Evolutionary conservation across 1,140 invertebrate species (phyloP).

Genomic region (Drosophila obscura): DNA sequence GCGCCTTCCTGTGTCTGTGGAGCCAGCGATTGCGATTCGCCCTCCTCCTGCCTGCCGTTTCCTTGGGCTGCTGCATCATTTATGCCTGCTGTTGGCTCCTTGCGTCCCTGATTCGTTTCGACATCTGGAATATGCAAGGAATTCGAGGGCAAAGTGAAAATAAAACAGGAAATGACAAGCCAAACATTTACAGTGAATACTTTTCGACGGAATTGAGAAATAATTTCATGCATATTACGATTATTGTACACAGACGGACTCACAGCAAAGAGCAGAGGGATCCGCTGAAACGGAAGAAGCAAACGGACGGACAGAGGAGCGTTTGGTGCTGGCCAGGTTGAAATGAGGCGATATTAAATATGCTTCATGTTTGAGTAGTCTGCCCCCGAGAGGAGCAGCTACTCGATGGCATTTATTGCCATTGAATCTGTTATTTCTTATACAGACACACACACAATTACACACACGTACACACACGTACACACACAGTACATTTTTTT

Average conservation of each 20-base stretch:
- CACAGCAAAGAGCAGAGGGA: neutral
- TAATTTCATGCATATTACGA: constrained; percentile 70
- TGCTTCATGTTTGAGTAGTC: constrained; percentile 22
- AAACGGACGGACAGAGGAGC: constrained; percentile 8
- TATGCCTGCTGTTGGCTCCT: constrained; percentile 56
- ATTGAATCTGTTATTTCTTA: constrained; percentile 39
- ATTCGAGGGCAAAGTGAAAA: constrained; percentile 76
- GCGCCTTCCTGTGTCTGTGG: neutral
- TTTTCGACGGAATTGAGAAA: constrained; percentile 73
- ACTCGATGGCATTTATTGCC: constrained; percentile 71
- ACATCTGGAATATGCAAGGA: constrained; percentile 78
- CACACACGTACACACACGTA: neutral
- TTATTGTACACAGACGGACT: constrained; percentile 57
- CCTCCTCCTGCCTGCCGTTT: constrained; percentile 7
- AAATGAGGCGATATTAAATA: constrained; percentile 12
- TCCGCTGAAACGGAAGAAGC: neutral
- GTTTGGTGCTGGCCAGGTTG: constrained; percentile 4
- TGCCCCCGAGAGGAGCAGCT: neutral
- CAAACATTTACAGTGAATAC: constrained; percentile 63
- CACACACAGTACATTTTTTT: constrained; percentile 41
- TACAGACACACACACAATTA: constrained; percentile 2
- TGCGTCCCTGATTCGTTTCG: constrained; percentile 73
- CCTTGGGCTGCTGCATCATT: constrained; percentile 64
- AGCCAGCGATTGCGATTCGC: no score
- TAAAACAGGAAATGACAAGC: constrained; percentile 80